Percentiles rank a stretch among this genome's conserved stretches.
phyloP scores from a whole-genome alignment of 2,113 vertebrate species.

The Dasypus novemcinctus region DNA sequence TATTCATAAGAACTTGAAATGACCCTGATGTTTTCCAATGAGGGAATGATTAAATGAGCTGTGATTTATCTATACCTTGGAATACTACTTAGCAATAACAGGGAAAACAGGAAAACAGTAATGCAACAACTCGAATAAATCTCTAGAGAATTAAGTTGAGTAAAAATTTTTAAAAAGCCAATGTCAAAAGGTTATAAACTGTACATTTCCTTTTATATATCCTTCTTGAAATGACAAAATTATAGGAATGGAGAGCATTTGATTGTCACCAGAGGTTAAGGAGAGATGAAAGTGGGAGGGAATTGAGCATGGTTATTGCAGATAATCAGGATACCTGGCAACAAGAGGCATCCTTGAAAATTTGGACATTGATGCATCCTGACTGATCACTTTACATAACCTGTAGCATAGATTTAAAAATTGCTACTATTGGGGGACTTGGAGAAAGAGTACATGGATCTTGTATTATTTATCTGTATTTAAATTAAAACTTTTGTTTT shows the following conservation, averaged over 20 bases:
- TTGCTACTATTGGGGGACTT: background rate
- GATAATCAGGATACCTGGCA: too few species aligned
- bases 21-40: background rate
- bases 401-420: background rate
- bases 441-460: background rate
- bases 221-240: too few species aligned
- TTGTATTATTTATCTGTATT: background rate
- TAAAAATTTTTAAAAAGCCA: background rate
- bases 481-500: background rate
- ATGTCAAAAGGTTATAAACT: background rate
- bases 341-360: background rate
- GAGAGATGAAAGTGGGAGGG: too few species aligned
- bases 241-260: background rate
- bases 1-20: background rate
- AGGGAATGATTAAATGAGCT: background rate
- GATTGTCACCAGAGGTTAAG: background rate
- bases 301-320: background rate
- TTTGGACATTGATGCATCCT: too few species aligned
- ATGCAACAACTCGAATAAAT: background rate
- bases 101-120: background rate
- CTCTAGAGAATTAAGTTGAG: background rate
- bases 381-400: fast-evolving
- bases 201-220: background rate
- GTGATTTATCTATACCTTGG: background rate
- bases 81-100: background rate